A percentile compares a stretch with the other conserved stretches of the same genome.
phyloP scores from a whole-genome alignment of 2,888 invertebrate genomes.

The Ormyrus pomaceus region DNA sequence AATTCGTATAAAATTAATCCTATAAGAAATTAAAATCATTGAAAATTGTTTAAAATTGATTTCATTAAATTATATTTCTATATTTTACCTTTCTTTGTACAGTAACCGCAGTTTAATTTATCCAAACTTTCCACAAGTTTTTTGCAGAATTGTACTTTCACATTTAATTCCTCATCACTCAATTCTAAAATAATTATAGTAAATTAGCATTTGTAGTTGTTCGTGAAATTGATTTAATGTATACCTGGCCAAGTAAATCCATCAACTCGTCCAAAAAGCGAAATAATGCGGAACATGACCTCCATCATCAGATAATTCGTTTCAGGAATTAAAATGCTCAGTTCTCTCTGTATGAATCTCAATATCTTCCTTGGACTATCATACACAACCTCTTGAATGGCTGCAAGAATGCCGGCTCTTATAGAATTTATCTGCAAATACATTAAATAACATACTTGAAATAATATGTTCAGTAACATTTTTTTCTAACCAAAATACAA shows the following conservation, averaged over 20 bases:
- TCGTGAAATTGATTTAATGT: conserved; percentile 21
- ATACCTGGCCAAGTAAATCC: conserved; percentile 80
- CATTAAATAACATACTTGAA: not conserved
- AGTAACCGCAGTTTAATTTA: conserved; percentile 78
- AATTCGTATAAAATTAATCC: conserved; percentile 72
- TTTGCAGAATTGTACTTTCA: conserved; percentile 80
- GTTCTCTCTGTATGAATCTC: conserved; percentile 78
- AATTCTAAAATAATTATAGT: conserved; percentile 76
- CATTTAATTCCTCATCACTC: conserved; percentile 77
- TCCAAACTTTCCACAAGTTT: conserved; percentile 79
- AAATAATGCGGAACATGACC: conserved; percentile 81
- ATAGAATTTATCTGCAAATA: conserved; percentile 66
- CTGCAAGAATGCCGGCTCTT: conserved; percentile 76
- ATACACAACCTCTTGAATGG: conserved; percentile 77
- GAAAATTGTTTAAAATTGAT: too few relatives aligned
- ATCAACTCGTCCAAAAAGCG: conserved; percentile 79
- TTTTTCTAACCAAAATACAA: conserved; percentile 10
- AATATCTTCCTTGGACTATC: conserved; percentile 78
- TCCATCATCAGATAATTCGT: conserved; percentile 81
- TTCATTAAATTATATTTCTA: too few relatives aligned
- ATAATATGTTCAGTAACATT: conserved; percentile 20
- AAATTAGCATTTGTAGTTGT: not conserved
- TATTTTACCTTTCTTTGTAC: conserved; percentile 68
- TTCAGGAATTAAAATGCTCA: conserved; percentile 78
- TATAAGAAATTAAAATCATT: conserved; percentile 52